A percentile compares a stretch with the other conserved stretches of the same genome.
Evolutionary conservation across 1,140 invertebrate species (phyloP).

Genomic region (Periplaneta americana): DNA sequence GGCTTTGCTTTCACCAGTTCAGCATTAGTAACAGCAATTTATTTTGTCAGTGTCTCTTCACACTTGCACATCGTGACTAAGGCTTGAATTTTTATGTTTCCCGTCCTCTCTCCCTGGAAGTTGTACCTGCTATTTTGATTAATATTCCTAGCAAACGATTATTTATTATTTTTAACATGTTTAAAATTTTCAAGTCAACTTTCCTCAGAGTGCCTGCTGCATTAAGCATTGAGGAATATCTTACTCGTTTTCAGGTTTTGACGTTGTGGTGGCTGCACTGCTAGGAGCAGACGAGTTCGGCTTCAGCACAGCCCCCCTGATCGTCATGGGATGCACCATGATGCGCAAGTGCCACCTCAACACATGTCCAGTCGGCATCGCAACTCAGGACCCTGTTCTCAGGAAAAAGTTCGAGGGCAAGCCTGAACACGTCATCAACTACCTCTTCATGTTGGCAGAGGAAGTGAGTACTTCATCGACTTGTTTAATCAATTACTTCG

Average conservation of each 20-base stretch:
- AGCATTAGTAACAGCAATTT: too few relatives aligned
- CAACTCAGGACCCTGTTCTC: conserved; percentile 93
- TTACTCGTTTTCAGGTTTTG: conserved; percentile 58
- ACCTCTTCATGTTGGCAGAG: conserved; percentile 95
- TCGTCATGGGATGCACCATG: conserved; percentile 97
- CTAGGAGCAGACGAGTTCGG: conserved; percentile 98
- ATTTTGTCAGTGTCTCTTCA: too few relatives aligned
- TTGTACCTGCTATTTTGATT: too few relatives aligned
- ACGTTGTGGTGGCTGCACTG: conserved; percentile 93
- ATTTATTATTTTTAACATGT: too few relatives aligned
- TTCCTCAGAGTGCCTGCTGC: too few relatives aligned
- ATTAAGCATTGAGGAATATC: too few relatives aligned
- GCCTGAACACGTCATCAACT: conserved; percentile 97
- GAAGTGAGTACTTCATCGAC: conserved; percentile 53
- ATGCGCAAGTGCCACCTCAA: conserved; percentile 99
- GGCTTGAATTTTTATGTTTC: too few relatives aligned
- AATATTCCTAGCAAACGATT: too few relatives aligned
- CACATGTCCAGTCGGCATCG: conserved; percentile 97
- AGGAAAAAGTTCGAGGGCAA: conserved; percentile 96
- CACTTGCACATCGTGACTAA: too few relatives aligned
- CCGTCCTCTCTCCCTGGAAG: too few relatives aligned
- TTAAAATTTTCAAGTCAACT: too few relatives aligned
- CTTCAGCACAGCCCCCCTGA: conserved; percentile 96
- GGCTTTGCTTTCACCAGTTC: too few relatives aligned
- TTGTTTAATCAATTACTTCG: not conserved